Base-by-base conservation (phyloP, 2,797 vertebrate genomes). In the Allobates femoralis region DNA sequence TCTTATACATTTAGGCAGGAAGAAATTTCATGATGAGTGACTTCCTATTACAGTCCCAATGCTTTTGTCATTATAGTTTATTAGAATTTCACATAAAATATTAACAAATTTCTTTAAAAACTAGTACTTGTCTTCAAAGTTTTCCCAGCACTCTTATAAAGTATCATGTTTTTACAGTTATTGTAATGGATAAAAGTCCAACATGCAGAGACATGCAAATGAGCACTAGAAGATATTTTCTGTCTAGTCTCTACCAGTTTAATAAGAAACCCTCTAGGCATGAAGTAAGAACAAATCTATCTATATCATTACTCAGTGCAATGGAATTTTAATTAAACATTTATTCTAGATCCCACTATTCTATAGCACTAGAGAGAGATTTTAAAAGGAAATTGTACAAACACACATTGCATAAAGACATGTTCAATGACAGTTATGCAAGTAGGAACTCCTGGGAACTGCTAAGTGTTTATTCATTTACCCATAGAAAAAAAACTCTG, bases 161-260 rank as follows among this genome's bases (percentile, higher is more conserved):
- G 34, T 41, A 21, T 69, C 19, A 69, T 69, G 66, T 69, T 69
- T 69, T 32, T 69, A 34, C 66, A 23, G 75, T 34, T 34, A 14
- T 78, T 30, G 34, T 21, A n/a, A 23, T 23, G 19, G 6, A 78
- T 11, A 34, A 26, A 50, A 14, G 16, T 16, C 32, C 23, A 37
- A 34, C 76, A 79, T 53, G 55, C 55, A 37, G 55, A 37, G 32
- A 58, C 76, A 37, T 79, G 32, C 53, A 79, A 79, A 79, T 79
- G n/a, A 21, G 51, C 26, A 32, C 11, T 30, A 46, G 23, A 50
- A 74, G 37, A 74, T 56, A 28, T 30, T 56, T 77, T 56, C 28
- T 56, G 75, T 55, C 55, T 79, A 34, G 32, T 79, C 28, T 79
- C 51, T 37, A 34, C 55, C 55, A 41, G 32, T 34, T 56, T 79